Evolutionary conservation across 1,140 invertebrate species (phyloP).

Genomic region (Archivesica marissinica): DNA sequence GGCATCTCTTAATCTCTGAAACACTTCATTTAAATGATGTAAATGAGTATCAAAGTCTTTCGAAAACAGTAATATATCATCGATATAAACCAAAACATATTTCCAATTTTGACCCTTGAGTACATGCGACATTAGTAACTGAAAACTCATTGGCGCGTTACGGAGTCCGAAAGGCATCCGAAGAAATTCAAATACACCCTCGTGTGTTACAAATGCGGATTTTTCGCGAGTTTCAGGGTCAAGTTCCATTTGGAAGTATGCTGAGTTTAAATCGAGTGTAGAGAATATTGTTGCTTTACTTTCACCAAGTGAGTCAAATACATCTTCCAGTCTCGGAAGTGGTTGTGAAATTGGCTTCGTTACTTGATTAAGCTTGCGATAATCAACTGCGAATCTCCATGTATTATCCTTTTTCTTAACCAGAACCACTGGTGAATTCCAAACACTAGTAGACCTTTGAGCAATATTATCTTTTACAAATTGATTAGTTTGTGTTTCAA

Average conservation of each 20-base stretch:
- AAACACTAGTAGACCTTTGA: conserved; percentile 45
- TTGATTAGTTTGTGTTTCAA: conserved; percentile 45
- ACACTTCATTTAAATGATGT: conserved; percentile 62
- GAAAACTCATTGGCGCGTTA: conserved; percentile 55
- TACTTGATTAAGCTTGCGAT: conserved; percentile 61
- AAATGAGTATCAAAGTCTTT: conserved; percentile 64
- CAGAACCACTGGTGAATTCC: conserved; percentile 65
- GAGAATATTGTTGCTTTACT: conserved; percentile 54
- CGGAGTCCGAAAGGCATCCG: conserved; percentile 61
- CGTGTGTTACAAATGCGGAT: conserved; percentile 61
- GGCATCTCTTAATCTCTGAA: conserved; percentile 61
- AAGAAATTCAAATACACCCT: conserved; percentile 55
- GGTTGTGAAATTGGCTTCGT: conserved; percentile 49
- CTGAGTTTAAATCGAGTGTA: conserved; percentile 56
- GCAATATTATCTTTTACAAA: conserved; percentile 57
- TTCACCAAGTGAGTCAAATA: conserved; percentile 46
- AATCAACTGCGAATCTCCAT: conserved; percentile 62
- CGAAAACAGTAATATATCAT: conserved; percentile 69
- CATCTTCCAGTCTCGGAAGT: conserved; percentile 50
- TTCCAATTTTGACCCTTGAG: conserved; percentile 54
- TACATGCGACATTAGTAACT: conserved; percentile 36
- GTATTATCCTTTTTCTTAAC: conserved; percentile 66
- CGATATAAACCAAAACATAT: conserved; percentile 64
- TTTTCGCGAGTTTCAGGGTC: conserved; percentile 61
- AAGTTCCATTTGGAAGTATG: conserved; percentile 62